These are phyloP conservation scores for Anhinga rufa DNA, from an alignment of 2,113 vertebrate species.

Conservation along the genomic window DNA sequence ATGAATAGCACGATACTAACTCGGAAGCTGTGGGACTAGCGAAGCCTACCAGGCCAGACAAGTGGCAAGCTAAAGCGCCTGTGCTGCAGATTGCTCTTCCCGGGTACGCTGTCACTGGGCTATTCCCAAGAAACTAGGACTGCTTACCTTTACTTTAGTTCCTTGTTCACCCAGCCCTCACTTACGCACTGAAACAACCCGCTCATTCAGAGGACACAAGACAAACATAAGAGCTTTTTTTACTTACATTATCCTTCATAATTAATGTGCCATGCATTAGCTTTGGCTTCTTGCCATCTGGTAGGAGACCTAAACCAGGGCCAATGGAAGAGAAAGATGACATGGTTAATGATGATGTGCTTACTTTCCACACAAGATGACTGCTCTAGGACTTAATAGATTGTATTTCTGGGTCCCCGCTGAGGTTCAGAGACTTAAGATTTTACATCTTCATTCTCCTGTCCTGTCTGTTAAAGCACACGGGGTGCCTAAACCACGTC, in stretches of 20 bases:
- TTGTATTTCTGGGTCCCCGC: background rate
- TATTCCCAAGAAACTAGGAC: background rate
- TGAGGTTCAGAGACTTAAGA: background rate
- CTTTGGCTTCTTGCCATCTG: slow-evolving; percentile 86
- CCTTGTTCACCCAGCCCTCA: background rate
- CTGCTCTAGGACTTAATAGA: fast-evolving
- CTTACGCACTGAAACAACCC: fast-evolving
- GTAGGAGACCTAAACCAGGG: slow-evolving; percentile 73
- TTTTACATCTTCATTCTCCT: background rate
- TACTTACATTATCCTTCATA: slow-evolving; percentile 94
- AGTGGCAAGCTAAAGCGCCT: too few relatives aligned
- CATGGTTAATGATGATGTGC: fast-evolving
- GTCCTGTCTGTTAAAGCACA: too few relatives aligned
- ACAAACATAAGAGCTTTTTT: too few relatives aligned
- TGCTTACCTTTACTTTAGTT: background rate
- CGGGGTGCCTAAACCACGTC: background rate
- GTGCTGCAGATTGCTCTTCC: background rate
- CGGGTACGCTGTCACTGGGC: background rate
- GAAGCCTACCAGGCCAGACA: background rate
- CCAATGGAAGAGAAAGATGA: background rate
- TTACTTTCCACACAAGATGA: fast-evolving
- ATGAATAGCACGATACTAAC: background rate
- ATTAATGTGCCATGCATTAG: slow-evolving; percentile 91
- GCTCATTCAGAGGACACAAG: background rate
- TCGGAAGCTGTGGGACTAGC: background rate